phyloP scores from a whole-genome alignment of 2,888 invertebrate genomes.

The Deilephila elpenor region DNA sequence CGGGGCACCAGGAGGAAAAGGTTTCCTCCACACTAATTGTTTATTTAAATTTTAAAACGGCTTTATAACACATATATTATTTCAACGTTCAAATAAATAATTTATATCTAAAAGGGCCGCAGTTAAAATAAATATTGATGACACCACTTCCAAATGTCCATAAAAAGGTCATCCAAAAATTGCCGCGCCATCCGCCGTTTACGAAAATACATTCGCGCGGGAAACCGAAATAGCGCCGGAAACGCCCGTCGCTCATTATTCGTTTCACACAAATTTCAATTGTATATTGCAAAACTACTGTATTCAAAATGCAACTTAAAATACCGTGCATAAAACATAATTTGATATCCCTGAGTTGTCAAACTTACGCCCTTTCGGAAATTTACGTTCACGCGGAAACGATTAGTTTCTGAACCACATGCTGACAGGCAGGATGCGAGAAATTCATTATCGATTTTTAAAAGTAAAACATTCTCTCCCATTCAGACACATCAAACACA shows the following conservation, averaged over 20 bases:
- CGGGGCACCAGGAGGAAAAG: too few relatives aligned
- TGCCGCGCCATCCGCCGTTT: slow-evolving; percentile 56
- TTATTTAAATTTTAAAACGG: too few relatives aligned
- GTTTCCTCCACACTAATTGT: too few relatives aligned
- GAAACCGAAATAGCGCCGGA: slow-evolving; percentile 74
- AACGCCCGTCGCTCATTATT: slow-evolving; percentile 72
- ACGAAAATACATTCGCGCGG: slow-evolving; percentile 73
- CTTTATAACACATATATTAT: not conserved
- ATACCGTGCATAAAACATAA: fast-evolving
- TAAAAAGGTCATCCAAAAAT: slow-evolving; percentile 50
- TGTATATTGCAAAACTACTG: slow-evolving; percentile 39
- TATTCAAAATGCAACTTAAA: slow-evolving; percentile 39
- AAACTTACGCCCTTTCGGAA: slow-evolving; percentile 45
- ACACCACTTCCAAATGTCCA: slow-evolving; percentile 35
- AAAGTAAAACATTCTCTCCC: slow-evolving; percentile 57
- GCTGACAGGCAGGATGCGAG: slow-evolving; percentile 80
- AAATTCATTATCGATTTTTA: slow-evolving; percentile 76
- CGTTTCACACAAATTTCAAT: slow-evolving; percentile 38
- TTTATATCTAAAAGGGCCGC: slow-evolving; percentile 5
- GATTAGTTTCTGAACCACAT: slow-evolving; percentile 80
- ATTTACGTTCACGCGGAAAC: slow-evolving; percentile 64
- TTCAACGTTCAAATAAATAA: slow-evolving; percentile 5
- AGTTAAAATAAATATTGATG: slow-evolving; percentile 33
- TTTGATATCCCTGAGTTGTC: slow-evolving; percentile 29
- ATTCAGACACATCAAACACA: slow-evolving; percentile 37